Evolutionary conservation across 92 coral and sea anemone species (phyloP).

Genomic region (Parazoanthus swiftii): DNA sequence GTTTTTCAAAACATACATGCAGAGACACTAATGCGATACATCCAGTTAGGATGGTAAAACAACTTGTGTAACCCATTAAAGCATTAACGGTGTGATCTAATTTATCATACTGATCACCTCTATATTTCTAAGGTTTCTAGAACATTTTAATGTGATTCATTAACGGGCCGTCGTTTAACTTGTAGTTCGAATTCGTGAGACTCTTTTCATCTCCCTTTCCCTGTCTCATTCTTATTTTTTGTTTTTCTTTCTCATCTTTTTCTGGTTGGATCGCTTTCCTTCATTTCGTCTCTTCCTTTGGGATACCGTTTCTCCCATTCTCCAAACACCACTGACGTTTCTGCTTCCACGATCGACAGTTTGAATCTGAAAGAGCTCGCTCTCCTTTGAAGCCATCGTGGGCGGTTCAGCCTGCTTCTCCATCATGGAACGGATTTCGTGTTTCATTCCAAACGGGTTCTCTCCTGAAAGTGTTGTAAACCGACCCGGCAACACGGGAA

Average conservation of each 20-base stretch:
- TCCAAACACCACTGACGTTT: conserved; percentile 12
- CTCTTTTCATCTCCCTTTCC: neutral
- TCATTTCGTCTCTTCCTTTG: neutral
- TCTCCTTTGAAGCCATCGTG: neutral
- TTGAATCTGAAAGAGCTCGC: neutral
- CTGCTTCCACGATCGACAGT: neutral
- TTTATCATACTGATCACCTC: too few species aligned
- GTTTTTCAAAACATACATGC: too few species aligned
- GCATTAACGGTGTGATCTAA: too few species aligned
- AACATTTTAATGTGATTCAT: neutral
- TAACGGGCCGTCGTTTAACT: neutral
- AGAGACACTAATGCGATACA: too few species aligned
- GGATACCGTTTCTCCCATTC: neutral
- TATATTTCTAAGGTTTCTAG: too few species aligned
- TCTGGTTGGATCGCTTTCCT: neutral
- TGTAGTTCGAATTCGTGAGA: neutral
- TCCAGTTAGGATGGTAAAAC: too few species aligned
- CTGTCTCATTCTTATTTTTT: neutral
- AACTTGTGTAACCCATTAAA: too few species aligned
- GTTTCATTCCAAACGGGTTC: conserved; percentile 42
- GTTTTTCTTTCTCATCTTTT: neutral
- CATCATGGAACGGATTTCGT: neutral
- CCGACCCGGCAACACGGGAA: conserved; percentile 52
- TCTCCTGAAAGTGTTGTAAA: conserved; percentile 35
- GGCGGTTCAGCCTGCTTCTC: conserved; percentile 4